Evolutionary conservation across 2,888 invertebrate species (phyloP).

Genomic region (Icerya purchasi): DNA sequence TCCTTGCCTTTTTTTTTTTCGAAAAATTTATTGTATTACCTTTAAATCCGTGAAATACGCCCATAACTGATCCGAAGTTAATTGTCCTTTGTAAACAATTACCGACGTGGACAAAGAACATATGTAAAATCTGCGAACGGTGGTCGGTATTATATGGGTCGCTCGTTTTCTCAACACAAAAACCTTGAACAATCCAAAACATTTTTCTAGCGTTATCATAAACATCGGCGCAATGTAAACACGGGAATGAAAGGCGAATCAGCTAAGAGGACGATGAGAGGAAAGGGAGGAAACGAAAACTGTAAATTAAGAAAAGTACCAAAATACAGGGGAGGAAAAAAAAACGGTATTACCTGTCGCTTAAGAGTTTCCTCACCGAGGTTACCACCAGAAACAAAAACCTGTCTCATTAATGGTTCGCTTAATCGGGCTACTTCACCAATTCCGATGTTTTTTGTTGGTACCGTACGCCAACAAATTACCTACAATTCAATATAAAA

Average conservation of each 20-base stretch:
- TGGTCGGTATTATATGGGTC: constrained; percentile 65
- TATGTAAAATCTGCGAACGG: constrained; percentile 80
- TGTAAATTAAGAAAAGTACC: neutral
- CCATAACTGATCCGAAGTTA: constrained; percentile 88
- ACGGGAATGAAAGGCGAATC: neutral
- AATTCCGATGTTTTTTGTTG: constrained; percentile 63
- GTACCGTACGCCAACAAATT: constrained; percentile 84
- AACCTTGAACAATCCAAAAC: constrained; percentile 36
- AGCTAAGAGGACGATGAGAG: neutral
- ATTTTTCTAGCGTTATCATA: too few relatives aligned
- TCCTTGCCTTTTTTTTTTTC: neutral
- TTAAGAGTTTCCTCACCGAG: constrained; percentile 35
- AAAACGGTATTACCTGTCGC: constrained; percentile 35
- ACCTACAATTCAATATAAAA: too few relatives aligned
- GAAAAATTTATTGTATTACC: constrained; percentile 20
- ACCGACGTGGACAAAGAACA: constrained; percentile 79
- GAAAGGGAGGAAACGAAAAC: neutral
- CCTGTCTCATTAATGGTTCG: constrained; percentile 93
- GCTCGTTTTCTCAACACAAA: constrained; percentile 85
- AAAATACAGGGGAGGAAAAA: neutral
- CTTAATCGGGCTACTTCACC: constrained; percentile 80
- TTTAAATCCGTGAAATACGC: constrained; percentile 42
- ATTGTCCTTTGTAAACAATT: constrained; percentile 91
- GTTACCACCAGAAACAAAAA: constrained; percentile 47
- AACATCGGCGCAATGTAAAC: neutral